Base-by-base conservation (phyloP, 35 echinoderm and acorn worm species). In the Acanthaster planci region DNA sequence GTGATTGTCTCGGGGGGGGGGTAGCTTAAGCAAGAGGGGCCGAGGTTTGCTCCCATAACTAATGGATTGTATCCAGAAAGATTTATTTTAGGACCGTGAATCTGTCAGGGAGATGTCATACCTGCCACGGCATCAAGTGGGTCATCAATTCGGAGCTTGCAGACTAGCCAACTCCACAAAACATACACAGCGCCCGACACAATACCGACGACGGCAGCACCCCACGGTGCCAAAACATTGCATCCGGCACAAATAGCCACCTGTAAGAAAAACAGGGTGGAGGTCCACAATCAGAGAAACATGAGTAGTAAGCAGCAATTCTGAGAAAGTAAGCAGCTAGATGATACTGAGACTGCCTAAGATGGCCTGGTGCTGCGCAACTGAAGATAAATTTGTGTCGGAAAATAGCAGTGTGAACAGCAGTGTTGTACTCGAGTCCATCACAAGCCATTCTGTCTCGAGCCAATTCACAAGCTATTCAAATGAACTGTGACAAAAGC, bases 201-300 rank as follows among this genome's bases (percentile, higher is more conserved):
- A 23, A 80, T 67, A 7, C 90, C 90, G 52, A 92, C 80, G 51
- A 82, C 76, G 8, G 68, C 77, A 21, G 90, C 90, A 6, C 83
- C 90, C 90, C 90, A 92, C 29, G 90, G 52, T 34, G 81, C 76
- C 8, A 92, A 52, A 16, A 76, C 55, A 35, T 86, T 80, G 64
- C 90, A 92, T 0, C 84, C 90, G 7, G 90, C 90, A 82, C 90
- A 92, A 10, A 92, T 92, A 0, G 90, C 90, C 42, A 92, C 90
- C 90, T 92, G 31, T 44, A 15, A 47, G 12, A 47, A 12, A 4
- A 47, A 47, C 42, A 12, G 12, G 4, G n/a, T n/a, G n/a, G n/a
- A 47, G 4, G 42, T 47, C 4, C 42, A 47, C 42, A 12, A 47
- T 6, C 42, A 47, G 12, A 47, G 4, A n/a, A n/a, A n/a, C n/a